Base-by-base conservation (phyloP, 2,888 invertebrate genomes). In the Limnephilus lunatus region DNA sequence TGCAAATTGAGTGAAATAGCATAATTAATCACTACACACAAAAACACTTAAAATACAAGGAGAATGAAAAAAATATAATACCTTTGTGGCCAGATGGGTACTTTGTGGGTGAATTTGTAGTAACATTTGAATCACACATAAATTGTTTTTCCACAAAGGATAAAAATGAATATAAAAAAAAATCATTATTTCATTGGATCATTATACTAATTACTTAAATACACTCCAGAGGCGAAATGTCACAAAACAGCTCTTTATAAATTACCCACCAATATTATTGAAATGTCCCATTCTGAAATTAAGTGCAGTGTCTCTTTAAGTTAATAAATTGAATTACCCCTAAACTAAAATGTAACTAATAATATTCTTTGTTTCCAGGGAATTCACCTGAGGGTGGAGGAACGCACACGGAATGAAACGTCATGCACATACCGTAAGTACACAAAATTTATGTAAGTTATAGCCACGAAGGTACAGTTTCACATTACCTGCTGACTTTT, bases 341-440 rank as follows among this genome's bases (percentile, higher is more conserved):
- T n/a, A 25, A 68, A 68, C 25, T 68, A n/a, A 68, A 68, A 25
- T 68, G 68, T n/a, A 68, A 68, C 68, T 68, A 7, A 68, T 68
- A 25, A 83, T 19, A 35, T 83, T 83, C 7, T 86, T 48, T 86
- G 39, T 44, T 93, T 93, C 39, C 90, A 93, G 93, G 93, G 93
- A 35, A 91, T 93, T 44, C 93, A 92, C 81, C 80, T 93, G 85
- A 93, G 93, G 80, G 89, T 93, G 30, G 93, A 93, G 53, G 93
- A 93, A 81, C 68, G 68, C 1, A 92, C 93, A 2, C 85, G 93
- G 53, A 92, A 92, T 91, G 93, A 93, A 81, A 93, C 93, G 15
- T 93, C 93, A 12, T 93, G 93, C 90, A 92, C 93, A 48, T 93
- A 91, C 86, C 91, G 93, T 93, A 85, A 93, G 93, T 93, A 91